These are phyloP conservation scores for Syngnathus rostellatus DNA, from an alignment of 2,797 vertebrate species.

Conservation along the genomic window DNA sequence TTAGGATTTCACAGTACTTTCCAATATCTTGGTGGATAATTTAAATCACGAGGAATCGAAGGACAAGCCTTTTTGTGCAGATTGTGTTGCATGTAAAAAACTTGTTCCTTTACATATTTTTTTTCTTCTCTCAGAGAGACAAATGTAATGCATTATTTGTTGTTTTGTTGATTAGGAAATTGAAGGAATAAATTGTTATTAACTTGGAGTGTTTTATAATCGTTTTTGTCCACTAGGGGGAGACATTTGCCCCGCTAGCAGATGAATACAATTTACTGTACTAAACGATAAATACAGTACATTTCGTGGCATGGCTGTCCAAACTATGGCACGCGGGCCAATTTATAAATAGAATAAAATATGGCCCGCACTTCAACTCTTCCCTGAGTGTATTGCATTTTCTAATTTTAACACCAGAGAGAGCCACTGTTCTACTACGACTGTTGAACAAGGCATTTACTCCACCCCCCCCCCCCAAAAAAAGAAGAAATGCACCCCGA, in stretches of 20 bases:
- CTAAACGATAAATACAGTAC: not conserved
- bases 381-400: too few species aligned
- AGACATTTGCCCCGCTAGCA: constrained; percentile 32
- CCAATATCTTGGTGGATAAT: not conserved
- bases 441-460: too few species aligned
- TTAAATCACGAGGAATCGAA: not conserved
- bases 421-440: too few species aligned
- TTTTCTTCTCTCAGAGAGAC: too few species aligned
- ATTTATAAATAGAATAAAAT: too few species aligned
- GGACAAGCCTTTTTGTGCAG: not conserved
- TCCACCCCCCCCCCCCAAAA: too few species aligned
- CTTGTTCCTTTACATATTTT: not conserved
- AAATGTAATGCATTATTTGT: not conserved
- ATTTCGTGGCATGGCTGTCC: too few species aligned
- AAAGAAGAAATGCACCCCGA: too few species aligned
- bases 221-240: constrained; percentile 45
- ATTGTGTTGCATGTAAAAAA: constrained; percentile 1
- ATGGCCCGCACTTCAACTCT: too few species aligned
- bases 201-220: not conserved
- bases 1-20: not conserved
- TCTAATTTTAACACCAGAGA: too few species aligned
- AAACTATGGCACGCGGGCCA: too few species aligned
- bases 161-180: not conserved
- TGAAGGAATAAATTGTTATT: not conserved
- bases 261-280: not conserved